Evolutionary conservation across 2,888 invertebrate genomes (phyloP).

Genomic region (Sympetrum striolatum): DNA sequence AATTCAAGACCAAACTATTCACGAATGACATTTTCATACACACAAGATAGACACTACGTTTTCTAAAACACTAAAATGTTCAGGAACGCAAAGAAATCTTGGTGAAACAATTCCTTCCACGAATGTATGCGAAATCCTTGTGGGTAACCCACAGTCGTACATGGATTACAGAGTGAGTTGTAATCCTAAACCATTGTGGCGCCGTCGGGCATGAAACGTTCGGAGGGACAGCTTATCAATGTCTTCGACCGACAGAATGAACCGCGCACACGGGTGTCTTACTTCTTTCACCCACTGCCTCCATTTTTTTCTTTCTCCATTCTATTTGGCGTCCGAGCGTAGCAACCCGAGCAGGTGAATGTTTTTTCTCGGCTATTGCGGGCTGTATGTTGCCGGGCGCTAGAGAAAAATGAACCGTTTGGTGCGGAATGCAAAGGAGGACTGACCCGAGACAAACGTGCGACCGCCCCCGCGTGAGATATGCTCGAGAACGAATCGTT

Average conservation of each 20-base stretch:
- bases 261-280: not conserved
- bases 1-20: too few relatives aligned
- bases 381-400: not conserved
- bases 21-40: too few relatives aligned
- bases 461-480: not conserved
- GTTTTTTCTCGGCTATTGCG: not conserved
- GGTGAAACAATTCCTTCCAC: too few relatives aligned
- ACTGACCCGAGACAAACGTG: not conserved
- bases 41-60: too few relatives aligned
- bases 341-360: not conserved
- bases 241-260: not conserved
- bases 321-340: not conserved
- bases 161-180: constrained; percentile 1
- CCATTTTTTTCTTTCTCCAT: not conserved
- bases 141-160: not conserved
- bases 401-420: not conserved
- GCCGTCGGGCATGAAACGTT: not conserved
- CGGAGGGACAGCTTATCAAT: constrained; percentile 13
- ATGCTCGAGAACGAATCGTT: not conserved
- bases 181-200: not conserved
- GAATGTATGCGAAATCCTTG: too few relatives aligned
- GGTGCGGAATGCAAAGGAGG: not conserved
- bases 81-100: too few relatives aligned
- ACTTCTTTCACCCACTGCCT: not conserved
- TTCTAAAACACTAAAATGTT: too few relatives aligned